Base-by-base conservation (phyloP, 1,140 invertebrate genomes). In the Bactericera cockerelli region DNA sequence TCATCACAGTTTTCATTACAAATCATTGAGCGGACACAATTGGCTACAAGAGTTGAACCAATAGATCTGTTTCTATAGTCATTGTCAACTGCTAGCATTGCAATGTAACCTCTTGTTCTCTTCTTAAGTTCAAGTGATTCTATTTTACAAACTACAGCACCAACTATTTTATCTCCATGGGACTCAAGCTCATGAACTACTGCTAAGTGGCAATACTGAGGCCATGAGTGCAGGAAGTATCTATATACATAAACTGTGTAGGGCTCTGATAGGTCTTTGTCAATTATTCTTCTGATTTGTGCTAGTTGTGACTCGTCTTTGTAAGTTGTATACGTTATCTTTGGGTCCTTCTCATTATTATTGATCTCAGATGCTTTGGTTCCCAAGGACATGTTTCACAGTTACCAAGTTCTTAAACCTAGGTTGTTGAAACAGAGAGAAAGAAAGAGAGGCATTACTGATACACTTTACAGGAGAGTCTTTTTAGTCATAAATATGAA, bases 141-240 rank as follows among this genome's bases (percentile, higher is more conserved):
- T 19, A 16, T 19, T 49, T 49, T 49, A 49, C 42, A 16, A 8
- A 49, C 42, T 19, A 49, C 22, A 19, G n/a, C 42, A 6, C 42
- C 42, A 49, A 49, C 13, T 31, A 31, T 31, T 31, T 31, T 31
- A 31, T 31, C 19, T 8, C n/a, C n/a, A 49, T 19, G n/a, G 22
- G 42, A 4, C 8, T 49, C 22, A n/a, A n/a, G n/a, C n/a, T n/a
- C n/a, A n/a, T n/a, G n/a, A 49, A 10, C n/a, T 10, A 49, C 6
- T 4, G 42, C 42, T 6, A 49, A 16, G 22, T 19, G 96, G 75
- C 95, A 98, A 60, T 99, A 76, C 76, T 98, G 92, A 71, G 96
- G 96, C 96, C 96, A 99, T 75, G 99, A 98, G 72, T 98, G 93
- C 72, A 99, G 98, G 78, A 99, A 99, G 80, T 99, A 99, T 77